Evolutionary conservation across 2,888 invertebrate species (phyloP).

Genomic region (Caenorhabditis afra): DNA sequence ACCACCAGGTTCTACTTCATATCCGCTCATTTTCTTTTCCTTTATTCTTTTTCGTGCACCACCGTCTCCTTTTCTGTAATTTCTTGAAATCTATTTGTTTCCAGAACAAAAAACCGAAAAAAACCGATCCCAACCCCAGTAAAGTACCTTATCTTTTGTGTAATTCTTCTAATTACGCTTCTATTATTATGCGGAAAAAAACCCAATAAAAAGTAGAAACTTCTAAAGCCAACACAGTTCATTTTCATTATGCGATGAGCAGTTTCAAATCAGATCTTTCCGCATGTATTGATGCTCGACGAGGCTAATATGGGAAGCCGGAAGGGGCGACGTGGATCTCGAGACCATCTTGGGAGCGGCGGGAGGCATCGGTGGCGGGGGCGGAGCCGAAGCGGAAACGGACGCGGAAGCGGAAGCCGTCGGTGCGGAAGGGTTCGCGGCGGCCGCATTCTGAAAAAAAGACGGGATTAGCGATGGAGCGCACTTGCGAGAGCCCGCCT

Average conservation of each 20-base stretch:
- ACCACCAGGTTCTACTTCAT: conserved; percentile 50
- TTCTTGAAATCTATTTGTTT: conserved; percentile 1
- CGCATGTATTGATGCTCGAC: conserved; percentile 62
- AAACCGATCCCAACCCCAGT: neutral
- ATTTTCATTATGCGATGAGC: too few relatives aligned
- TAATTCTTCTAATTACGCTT: conserved; percentile 36
- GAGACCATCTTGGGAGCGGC: conserved; percentile 32
- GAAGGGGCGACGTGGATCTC: conserved; percentile 22
- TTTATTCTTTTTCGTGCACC: neutral
- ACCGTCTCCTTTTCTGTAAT: conserved; percentile 26
- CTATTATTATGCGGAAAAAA: conserved; percentile 30
- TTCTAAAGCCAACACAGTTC: neutral
- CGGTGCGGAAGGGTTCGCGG: conserved; percentile 13
- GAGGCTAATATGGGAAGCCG: conserved; percentile 34
- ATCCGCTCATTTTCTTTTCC: conserved; percentile 31
- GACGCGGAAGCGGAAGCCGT: neutral
- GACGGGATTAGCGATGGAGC: neutral
- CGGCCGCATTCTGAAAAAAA: conserved; percentile 29
- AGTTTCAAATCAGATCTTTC: conserved; percentile 29
- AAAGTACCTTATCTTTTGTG: conserved; percentile 18
- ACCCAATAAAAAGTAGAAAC: conserved; percentile 38
- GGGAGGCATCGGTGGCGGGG: conserved; percentile 45
- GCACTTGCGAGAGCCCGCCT: neutral
- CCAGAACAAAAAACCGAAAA: too few relatives aligned
- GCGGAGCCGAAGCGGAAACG: conserved; percentile 8